Evolutionary conservation across 2,113 vertebrate genomes (phyloP).

Genomic region (Callipepla californica): DNA sequence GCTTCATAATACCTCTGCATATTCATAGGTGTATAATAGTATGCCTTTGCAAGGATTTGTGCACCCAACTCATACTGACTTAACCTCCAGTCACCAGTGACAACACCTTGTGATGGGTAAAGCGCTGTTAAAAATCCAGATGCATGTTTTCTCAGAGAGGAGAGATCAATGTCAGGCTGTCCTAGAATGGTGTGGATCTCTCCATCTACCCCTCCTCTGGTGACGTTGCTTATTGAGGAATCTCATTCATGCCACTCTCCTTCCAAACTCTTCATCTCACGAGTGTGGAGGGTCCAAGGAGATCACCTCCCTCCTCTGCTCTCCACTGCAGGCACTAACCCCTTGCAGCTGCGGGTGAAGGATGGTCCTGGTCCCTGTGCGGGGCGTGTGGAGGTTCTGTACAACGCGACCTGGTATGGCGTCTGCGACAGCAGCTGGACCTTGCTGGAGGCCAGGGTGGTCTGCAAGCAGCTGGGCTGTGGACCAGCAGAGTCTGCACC

Average conservation of each 20-base stretch:
- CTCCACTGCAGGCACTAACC: background rate
- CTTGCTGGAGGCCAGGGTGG: background rate
- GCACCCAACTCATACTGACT: background rate
- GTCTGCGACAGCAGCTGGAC: slow-evolving; percentile 14
- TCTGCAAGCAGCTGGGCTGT: slow-evolving; percentile 48
- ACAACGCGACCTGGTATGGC: background rate
- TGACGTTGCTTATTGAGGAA: background rate
- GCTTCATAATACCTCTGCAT: background rate
- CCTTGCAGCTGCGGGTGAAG: background rate
- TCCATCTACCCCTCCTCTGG: background rate
- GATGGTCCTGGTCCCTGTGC: background rate
- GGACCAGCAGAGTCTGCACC: background rate
- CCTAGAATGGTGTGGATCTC: background rate
- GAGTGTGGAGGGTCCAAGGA: background rate
- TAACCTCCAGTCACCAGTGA: no score
- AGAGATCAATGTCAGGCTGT: background rate
- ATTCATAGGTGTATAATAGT: background rate
- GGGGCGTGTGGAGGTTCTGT: slow-evolving; percentile 17
- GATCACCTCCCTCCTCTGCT: accelerated
- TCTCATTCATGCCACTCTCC: background rate
- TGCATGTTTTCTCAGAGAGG: background rate
- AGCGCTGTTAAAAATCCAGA: background rate
- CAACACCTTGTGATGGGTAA: background rate
- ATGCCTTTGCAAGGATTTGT: background rate
- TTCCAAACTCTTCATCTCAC: background rate